Evolutionary conservation across 2,113 vertebrate genomes (phyloP).

Genomic region (Otis tarda): DNA sequence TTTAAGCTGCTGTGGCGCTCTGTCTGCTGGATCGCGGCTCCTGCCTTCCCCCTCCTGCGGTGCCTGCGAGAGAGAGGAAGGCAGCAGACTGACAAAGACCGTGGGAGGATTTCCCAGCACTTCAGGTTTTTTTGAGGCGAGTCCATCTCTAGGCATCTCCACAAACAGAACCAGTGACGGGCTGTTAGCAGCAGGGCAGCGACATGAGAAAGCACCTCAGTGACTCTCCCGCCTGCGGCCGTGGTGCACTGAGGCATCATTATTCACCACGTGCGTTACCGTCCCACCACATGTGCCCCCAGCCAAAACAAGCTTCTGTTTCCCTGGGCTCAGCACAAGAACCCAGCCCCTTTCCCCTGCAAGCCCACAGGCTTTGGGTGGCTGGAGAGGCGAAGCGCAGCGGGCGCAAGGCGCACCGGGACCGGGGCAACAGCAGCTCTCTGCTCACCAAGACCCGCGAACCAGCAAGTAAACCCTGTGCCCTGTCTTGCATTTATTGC

Average conservation of each 20-base stretch:
- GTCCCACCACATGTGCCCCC: neutral
- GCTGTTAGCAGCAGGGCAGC: neutral
- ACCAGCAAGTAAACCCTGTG: accelerated
- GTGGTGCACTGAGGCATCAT: neutral
- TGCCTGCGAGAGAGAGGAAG: no score
- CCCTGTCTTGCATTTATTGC: neutral
- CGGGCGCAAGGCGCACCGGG: accelerated
- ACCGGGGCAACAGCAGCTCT: neutral
- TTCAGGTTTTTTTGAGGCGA: neutral
- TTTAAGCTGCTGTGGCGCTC: neutral
- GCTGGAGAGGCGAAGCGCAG: neutral
- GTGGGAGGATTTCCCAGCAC: neutral
- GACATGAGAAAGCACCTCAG: neutral
- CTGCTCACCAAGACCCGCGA: neutral
- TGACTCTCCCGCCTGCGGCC: neutral
- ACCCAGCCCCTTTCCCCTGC: neutral
- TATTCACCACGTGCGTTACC: neutral
- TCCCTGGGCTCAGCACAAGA: neutral
- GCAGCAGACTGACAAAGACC: neutral
- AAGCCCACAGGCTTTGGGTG: neutral
- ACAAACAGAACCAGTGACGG: neutral
- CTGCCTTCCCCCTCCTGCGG: neutral
- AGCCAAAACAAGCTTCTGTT: neutral
- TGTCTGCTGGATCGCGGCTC: accelerated
- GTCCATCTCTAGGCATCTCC: neutral